Evolutionary conservation across 2,113 vertebrate species (phyloP), one percentile per base, ranked within the genome.

Genomic region (Lophura nycthemera): DNA sequence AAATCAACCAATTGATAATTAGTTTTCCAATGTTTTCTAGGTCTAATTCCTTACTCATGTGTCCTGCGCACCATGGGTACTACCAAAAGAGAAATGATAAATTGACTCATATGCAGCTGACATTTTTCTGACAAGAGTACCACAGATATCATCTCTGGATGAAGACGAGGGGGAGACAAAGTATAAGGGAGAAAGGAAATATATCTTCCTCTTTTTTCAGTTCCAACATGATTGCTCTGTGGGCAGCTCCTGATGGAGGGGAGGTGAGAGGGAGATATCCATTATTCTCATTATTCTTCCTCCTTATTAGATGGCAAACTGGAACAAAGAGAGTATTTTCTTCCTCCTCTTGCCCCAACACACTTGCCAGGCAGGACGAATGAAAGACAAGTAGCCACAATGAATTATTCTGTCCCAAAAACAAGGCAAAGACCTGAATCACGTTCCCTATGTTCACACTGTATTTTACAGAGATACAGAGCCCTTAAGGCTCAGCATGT

Each of bases 161-260:
- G 13, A 0, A 0, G 30, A 30, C 27, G 61, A 13, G 43, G 13
- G 36, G n/a, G 24, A 92, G 27, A 73, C 29, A 79, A 77, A 87
- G 10, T 16, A 6, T n/a, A 50, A 3, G 20, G 25, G 70, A 11
- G 17, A 65, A 71, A 56, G 6, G 72, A 91, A 86, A 73, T 21
- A 19, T 0, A 0, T 10, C 29, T n/a, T 65, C 4, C 13, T 72
- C 8, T 38, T 45, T 66, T 17, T 13, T 36, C 27, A 8, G 16
- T 61, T 85, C 21, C 54, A 61, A 48, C 1, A 10, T 1, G 2
- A 6, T 34, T 65, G 18, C 4, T 71, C 29, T 47, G 11, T 0
- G 0, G 32, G 42, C 32, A 77, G 21, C 3, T 67, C 15, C 48
- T 69, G 34, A 69, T 32, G 34, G 48, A 94, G 38, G 50, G 2